Evolutionary conservation across 2,113 vertebrate species (phyloP), one percentile per base, ranked within the genome.

Genomic region (Ceratotherium simum): DNA sequence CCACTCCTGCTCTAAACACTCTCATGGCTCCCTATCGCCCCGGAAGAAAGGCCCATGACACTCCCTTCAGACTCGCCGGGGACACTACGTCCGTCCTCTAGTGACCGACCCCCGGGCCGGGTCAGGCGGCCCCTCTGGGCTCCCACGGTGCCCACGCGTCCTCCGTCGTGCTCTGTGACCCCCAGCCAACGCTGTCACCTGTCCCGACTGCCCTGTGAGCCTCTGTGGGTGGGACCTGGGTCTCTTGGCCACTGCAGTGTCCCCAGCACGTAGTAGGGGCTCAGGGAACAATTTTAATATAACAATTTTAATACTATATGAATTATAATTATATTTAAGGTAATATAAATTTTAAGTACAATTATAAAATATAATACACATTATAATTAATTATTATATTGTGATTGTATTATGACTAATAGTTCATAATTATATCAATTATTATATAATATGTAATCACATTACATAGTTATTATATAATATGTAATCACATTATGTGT

Each of bases 241-340:
- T 36, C 27, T 4, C 14, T 4, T 10, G 16, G 33, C 67, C 36
- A 0, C 4, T 0, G 25, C 21, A 31, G 17, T n/a, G 69, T 33
- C 42, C 64, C 62, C 39, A 31, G 90, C n/a, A 46, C 73, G 64
- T 73, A 17, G 27, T 36, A 56, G 58, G 29, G 36, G n/a, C 82
- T 81, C 46, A 64, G 82, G 31, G 58, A 39, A 51, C 62, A 51
- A 64, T 51, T 27, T 18, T 42, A 81, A 56, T 25, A 51, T 58
- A 69, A 27, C 23, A 75, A 31, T 67, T 58, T 29, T 42, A 75
- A 29, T 64, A 46, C 11, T 27, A 75, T 80, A 62, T 89, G n/a
- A 73, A 42, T 48, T 46, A 27, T 42, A 62, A 92, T 62, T 62
- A n/a, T 72, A 48, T 42, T 73, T 46, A 48, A 21, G 62, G 87